Conservation (phyloP, 92 coral and sea anemone species). For the Zoanthus gigantus region DNA sequence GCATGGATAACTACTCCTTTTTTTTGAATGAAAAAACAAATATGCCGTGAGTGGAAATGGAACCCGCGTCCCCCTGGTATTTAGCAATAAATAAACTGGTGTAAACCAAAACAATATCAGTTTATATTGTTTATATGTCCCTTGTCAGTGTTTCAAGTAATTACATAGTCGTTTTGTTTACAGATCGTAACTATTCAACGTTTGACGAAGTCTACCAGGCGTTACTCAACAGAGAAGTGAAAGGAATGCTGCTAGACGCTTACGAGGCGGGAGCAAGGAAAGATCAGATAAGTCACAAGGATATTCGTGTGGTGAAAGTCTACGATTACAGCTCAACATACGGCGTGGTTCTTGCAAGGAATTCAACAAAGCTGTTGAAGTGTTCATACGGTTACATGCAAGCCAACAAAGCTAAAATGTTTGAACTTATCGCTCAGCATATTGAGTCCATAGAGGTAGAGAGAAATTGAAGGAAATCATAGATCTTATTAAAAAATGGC, state of each 20-base stretch:
- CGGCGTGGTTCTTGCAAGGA: conserved; percentile 45
- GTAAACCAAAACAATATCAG: too few species aligned
- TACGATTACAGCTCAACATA: conserved; percentile 48
- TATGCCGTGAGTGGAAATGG: too few species aligned
- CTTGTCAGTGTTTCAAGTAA: too few species aligned
- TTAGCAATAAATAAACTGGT: too few species aligned
- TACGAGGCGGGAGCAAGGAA: conserved; percentile 47
- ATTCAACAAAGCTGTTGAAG: conserved; percentile 35
- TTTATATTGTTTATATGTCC: too few species aligned
- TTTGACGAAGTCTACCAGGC: conserved; percentile 43
- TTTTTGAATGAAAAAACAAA: too few species aligned
- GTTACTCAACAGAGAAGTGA: conserved; percentile 22
- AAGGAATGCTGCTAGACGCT: conserved; percentile 41
- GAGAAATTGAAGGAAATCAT: too few species aligned
- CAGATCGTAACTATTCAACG: conserved; percentile 42
- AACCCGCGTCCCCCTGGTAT: too few species aligned
- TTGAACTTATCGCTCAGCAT: conserved; percentile 21
- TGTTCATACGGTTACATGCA: conserved; percentile 46
- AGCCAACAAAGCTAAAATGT: conserved; percentile 41
- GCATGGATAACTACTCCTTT: too few species aligned
- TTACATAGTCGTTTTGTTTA: not conserved
- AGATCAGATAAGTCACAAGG: conserved; percentile 15
- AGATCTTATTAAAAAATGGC: too few species aligned
- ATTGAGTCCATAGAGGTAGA: conserved; percentile 31
- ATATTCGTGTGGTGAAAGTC: conserved; percentile 39